Conservation (phyloP, 2,888 invertebrate genomes). For the Archaeoteleia sp. region DNA sequence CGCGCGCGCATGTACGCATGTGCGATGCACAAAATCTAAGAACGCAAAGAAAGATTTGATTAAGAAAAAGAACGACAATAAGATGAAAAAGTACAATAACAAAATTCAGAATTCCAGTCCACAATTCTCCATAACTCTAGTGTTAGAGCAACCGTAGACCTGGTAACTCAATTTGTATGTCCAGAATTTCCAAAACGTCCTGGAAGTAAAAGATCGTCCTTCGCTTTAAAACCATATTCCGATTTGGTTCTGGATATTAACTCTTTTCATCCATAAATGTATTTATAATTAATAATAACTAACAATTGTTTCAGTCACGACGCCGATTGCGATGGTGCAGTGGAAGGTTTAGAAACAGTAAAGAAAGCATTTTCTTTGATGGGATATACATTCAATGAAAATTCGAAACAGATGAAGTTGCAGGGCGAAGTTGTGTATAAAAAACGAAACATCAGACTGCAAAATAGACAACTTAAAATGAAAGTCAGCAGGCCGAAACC, state of each 20-base stretch:
- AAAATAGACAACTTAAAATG: slow-evolving; percentile 78
- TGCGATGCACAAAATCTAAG: no score
- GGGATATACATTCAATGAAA: slow-evolving; percentile 75
- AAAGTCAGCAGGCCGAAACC: slow-evolving; percentile 73
- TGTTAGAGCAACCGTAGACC: no score
- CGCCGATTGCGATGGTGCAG: slow-evolving; percentile 75
- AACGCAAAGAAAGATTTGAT: no score
- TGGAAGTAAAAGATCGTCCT: no score
- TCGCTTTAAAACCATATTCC: slow-evolving; percentile 6
- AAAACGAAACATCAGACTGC: slow-evolving; percentile 78
- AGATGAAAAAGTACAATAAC: no score
- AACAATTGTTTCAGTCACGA: slow-evolving; percentile 78
- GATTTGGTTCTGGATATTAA: slow-evolving; percentile 2
- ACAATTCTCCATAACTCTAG: no score
- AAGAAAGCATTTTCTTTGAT: slow-evolving; percentile 81
- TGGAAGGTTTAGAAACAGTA: slow-evolving; percentile 77
- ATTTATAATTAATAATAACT: no score
- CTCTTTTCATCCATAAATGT: slow-evolving; percentile 6
- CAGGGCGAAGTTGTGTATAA: slow-evolving; percentile 80
- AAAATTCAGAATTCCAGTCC: no score
- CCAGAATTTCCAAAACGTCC: no score
- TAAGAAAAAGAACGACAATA: no score
- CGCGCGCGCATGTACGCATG: no score
- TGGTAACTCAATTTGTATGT: no score
- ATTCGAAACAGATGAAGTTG: slow-evolving; percentile 63